Conservation (phyloP, 2,113 vertebrate species). For the Trochalopteron elliotii region DNA sequence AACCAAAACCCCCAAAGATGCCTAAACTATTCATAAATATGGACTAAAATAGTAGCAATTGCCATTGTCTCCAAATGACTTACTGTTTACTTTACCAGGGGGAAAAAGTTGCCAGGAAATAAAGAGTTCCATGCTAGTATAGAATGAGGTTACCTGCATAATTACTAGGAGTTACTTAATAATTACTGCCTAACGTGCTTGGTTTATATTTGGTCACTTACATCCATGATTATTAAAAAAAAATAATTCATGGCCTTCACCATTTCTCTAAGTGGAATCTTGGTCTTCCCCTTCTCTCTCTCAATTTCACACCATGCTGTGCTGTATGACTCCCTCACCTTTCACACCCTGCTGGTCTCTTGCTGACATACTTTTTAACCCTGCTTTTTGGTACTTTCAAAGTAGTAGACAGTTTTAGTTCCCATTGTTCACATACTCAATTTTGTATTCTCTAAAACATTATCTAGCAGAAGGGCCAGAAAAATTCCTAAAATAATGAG, state of each 20-base stretch:
- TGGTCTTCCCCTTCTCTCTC: background rate
- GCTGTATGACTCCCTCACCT: rapidly evolving
- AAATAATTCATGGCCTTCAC: background rate
- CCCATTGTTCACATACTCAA: background rate
- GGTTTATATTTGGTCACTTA: background rate
- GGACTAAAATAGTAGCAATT: background rate
- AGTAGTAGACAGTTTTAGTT: background rate
- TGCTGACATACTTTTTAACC: background rate
- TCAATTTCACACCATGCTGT: background rate
- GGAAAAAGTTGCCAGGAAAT: too few relatives aligned
- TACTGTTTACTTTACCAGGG: background rate
- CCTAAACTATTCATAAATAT: background rate
- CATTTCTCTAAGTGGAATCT: rapidly evolving
- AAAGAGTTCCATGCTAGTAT: background rate
- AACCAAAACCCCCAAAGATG: rapidly evolving
- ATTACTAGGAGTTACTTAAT: background rate
- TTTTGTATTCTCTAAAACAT: background rate
- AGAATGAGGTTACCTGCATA: background rate
- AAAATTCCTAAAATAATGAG: background rate
- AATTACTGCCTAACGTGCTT: background rate
- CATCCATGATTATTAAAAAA: background rate
- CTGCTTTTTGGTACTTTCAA: background rate
- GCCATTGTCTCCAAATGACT: background rate
- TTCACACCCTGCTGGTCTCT: background rate
- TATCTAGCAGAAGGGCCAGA: background rate